Conservation (phyloP, 2,888 invertebrate species). For the Gymnosoma rotundatum region DNA sequence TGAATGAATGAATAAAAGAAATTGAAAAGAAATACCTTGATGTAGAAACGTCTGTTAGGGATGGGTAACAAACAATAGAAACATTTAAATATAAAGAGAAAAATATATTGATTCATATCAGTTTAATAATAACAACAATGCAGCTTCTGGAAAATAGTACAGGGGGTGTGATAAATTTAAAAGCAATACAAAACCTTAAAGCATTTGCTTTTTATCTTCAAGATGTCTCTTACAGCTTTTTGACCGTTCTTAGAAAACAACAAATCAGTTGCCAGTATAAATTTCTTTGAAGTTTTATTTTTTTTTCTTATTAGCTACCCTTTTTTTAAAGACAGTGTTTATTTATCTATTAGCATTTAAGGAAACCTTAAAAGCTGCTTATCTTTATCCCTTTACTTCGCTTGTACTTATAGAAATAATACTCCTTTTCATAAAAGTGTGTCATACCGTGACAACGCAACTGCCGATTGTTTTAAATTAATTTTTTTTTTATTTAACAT, state of each 20-base stretch:
- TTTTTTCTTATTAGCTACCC: background rate
- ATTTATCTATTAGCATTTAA: slow-evolving; percentile 55
- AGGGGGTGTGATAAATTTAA: background rate
- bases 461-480: slow-evolving; percentile 39
- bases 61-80: slow-evolving; percentile 59
- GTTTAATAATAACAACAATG: slow-evolving; percentile 40
- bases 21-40: slow-evolving; percentile 48
- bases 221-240: slow-evolving; percentile 1
- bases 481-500: slow-evolving; percentile 34
- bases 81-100: slow-evolving; percentile 39
- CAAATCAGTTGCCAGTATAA: slow-evolving; percentile 17
- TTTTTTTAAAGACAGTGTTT: slow-evolving; percentile 29
- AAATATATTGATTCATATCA: slow-evolving; percentile 61
- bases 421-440: slow-evolving; percentile 11
- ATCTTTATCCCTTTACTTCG: slow-evolving; percentile 32
- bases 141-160: slow-evolving; percentile 9
- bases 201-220: slow-evolving; percentile 1
- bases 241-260: background rate
- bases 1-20: slow-evolving; percentile 14
- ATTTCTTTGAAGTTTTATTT: slow-evolving; percentile 46
- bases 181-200: background rate
- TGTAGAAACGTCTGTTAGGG: slow-evolving; percentile 7
- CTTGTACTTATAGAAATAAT: background rate
- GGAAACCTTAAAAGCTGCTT: slow-evolving; percentile 44
- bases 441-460: slow-evolving; percentile 12